phyloP scores from a whole-genome alignment of 2,797 vertebrate genomes.

The Coccyzus lansbergi region DNA sequence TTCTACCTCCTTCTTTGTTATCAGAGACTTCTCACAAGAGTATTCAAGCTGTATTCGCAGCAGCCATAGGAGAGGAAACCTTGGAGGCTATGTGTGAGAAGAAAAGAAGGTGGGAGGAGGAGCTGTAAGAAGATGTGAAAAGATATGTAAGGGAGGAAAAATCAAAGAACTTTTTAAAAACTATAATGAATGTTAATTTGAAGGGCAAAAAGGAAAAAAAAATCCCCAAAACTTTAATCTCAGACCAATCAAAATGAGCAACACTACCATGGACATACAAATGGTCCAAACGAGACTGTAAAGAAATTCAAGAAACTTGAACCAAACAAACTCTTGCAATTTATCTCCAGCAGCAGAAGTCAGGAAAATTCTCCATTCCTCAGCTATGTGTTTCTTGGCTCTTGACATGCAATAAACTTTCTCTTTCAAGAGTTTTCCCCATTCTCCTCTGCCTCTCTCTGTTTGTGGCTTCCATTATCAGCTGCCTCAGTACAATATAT shows the following conservation, averaged over 20 bases:
- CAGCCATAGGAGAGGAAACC: neutral
- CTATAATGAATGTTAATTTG: neutral
- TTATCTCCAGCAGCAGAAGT: constrained; percentile 35
- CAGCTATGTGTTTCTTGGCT: constrained; percentile 42
- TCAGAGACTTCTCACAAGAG: neutral
- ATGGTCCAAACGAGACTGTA: neutral
- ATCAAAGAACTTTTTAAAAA: constrained; percentile 10
- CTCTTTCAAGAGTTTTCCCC: neutral
- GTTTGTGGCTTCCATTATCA: neutral
- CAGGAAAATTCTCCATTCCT: constrained; percentile 9
- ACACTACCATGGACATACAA: neutral
- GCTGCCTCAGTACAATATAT: neutral
- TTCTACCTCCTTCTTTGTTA: neutral
- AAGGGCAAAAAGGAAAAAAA: neutral
- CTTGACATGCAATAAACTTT: neutral
- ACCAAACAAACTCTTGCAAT: neutral
- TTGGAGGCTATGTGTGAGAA: neutral
- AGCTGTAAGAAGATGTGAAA: constrained; percentile 4
- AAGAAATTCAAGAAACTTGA: neutral
- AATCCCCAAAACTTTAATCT: neutral
- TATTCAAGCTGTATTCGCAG: neutral
- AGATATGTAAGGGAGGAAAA: constrained; percentile 6
- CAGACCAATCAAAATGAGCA: constrained; percentile 3
- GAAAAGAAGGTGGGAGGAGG: neutral
- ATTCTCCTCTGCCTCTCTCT: neutral